Conservation (phyloP, 2,113 vertebrate genomes). For the Syrmaticus mikado region DNA sequence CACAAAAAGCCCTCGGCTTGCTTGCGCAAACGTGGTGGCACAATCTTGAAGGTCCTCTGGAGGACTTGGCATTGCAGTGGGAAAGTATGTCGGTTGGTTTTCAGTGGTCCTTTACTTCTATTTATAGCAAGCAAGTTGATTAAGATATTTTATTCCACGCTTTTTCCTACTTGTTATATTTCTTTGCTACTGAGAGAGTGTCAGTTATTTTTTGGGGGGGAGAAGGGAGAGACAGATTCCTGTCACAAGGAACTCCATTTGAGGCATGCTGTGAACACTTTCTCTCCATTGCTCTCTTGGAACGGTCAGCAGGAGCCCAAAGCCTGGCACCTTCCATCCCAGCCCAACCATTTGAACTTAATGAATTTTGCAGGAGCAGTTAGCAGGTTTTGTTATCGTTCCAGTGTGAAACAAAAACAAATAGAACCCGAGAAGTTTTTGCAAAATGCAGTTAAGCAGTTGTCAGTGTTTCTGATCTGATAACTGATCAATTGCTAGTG, state of each 20-base stretch:
- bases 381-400: neutral
- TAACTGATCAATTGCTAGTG: neutral
- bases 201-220: neutral
- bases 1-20: neutral
- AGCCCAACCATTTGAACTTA: neutral
- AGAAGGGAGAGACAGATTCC: neutral
- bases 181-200: neutral
- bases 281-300: neutral
- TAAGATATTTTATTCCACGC: neutral
- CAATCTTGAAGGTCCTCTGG: neutral
- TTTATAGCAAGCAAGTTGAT: constrained; percentile 19
- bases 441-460: neutral
- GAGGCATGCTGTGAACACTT: neutral
- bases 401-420: neutral
- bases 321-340: neutral
- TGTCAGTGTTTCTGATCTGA: neutral
- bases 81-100: neutral
- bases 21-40: neutral
- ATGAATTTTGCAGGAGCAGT: neutral
- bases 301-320: neutral
- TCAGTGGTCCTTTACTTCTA: constrained; percentile 10
- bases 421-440: neutral
- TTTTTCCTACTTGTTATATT: neutral
- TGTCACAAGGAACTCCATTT: neutral
- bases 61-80: neutral